phyloP scores from a whole-genome alignment of 92 coral and sea anemone species.

The Muricea muricata region DNA sequence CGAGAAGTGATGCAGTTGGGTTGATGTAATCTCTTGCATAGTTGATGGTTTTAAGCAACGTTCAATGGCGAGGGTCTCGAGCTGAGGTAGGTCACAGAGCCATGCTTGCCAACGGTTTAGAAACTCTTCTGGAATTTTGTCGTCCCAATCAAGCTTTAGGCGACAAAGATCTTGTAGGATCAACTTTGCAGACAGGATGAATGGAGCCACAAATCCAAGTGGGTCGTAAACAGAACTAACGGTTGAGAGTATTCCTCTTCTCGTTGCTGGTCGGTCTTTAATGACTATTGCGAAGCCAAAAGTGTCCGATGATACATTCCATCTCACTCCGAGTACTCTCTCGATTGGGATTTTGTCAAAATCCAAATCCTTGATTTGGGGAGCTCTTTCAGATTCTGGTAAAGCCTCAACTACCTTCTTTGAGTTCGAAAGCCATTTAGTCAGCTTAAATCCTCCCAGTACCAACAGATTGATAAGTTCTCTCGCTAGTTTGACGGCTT shows the following conservation, averaged over 20 bases:
- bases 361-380: constrained; percentile 14
- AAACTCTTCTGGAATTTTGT: no score
- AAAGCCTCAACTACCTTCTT: constrained; percentile 18
- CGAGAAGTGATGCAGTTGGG: constrained; percentile 54
- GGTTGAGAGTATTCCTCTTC: constrained; percentile 46
- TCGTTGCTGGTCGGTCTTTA: no score
- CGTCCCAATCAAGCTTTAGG: no score
- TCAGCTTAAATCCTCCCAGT: no score
- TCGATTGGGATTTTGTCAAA: constrained; percentile 27
- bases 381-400: constrained; percentile 39
- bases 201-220: constrained; percentile 48
- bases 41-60: constrained; percentile 51
- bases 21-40: not conserved
- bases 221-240: constrained; percentile 60
- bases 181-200: constrained; percentile 45
- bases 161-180: no score
- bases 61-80: constrained; percentile 32
- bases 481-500: no score
- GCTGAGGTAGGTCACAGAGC: constrained; percentile 45
- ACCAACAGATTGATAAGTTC: constrained; percentile 49
- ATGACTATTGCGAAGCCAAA: constrained; percentile 37
- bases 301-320: constrained; percentile 44
- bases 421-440: constrained; percentile 43
- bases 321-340: no score
- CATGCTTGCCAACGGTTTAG: constrained; percentile 34